phyloP scores from a whole-genome alignment of 2,888 invertebrate genomes.

The Caenorhabditis sp. region DNA sequence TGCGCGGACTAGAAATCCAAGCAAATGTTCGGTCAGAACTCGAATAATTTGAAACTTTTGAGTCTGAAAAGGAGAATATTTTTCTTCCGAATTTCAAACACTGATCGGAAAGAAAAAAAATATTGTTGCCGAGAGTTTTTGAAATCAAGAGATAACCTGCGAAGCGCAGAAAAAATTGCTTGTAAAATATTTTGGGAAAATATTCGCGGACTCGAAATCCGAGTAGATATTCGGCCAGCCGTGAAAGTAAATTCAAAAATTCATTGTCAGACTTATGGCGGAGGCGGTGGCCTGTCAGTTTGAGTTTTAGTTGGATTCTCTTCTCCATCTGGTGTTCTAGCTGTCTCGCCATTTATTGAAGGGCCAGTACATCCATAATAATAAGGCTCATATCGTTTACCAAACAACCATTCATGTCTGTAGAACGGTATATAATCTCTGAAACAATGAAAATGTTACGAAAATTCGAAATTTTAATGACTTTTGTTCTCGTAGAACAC shows the following conservation, averaged over 20 bases:
- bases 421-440: slow-evolving; percentile 38
- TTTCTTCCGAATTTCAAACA: no score
- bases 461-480: not conserved
- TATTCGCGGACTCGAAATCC: no score
- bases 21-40: not conserved
- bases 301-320: no score
- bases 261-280: no score
- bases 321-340: slow-evolving; percentile 24
- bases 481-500: slow-evolving; percentile 27
- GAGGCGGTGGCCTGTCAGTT: no score
- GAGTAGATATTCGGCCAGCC: no score
- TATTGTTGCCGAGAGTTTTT: no score
- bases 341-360: slow-evolving; percentile 16
- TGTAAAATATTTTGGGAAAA: slow-evolving; percentile 5
- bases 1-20: not conserved
- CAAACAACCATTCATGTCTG: slow-evolving; percentile 32
- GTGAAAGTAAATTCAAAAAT: no score
- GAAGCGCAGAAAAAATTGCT: not conserved
- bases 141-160: no score
- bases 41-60: no score
- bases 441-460: not conserved
- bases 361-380: slow-evolving; percentile 35
- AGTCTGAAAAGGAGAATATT: no score
- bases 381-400: slow-evolving; percentile 27
- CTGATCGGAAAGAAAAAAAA: no score